phyloP scores from a whole-genome alignment of 2,797 vertebrate genomes.

The Sciurus carolinensis region DNA sequence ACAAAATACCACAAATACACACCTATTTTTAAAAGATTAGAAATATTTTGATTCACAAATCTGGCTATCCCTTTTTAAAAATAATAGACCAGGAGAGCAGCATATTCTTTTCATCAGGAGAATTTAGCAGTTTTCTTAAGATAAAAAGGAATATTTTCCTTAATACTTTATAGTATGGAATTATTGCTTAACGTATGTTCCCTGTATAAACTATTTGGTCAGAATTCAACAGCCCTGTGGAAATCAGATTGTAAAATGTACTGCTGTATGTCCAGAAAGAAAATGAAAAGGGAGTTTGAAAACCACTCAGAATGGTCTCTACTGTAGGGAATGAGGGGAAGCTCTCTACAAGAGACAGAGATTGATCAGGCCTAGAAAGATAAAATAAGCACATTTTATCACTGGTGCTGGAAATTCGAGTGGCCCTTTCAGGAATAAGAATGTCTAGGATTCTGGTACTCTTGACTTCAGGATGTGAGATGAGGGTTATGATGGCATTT shows the following conservation, averaged over 20 bases:
- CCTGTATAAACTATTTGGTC: background rate
- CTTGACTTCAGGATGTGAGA: background rate
- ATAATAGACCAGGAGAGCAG: background rate
- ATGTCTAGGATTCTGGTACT: background rate
- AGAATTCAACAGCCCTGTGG: background rate
- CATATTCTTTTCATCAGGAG: background rate
- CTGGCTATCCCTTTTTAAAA: background rate
- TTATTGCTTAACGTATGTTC: background rate
- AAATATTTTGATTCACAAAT: background rate
- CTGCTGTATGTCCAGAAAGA: background rate
- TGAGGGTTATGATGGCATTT: background rate
- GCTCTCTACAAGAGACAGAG: background rate
- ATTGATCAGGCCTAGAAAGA: background rate
- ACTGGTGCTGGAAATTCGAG: background rate
- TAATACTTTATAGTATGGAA: background rate
- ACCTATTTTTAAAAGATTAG: background rate
- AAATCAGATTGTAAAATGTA: background rate
- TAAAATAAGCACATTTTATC: background rate
- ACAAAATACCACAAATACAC: background rate
- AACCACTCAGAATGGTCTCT: background rate
- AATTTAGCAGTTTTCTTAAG: background rate
- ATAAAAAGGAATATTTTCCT: background rate
- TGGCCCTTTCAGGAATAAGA: constrained; percentile 8
- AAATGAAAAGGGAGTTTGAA: background rate
- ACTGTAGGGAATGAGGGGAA: background rate